Conservation (phyloP, 1,140 invertebrate species). For the Aricia agestis region DNA sequence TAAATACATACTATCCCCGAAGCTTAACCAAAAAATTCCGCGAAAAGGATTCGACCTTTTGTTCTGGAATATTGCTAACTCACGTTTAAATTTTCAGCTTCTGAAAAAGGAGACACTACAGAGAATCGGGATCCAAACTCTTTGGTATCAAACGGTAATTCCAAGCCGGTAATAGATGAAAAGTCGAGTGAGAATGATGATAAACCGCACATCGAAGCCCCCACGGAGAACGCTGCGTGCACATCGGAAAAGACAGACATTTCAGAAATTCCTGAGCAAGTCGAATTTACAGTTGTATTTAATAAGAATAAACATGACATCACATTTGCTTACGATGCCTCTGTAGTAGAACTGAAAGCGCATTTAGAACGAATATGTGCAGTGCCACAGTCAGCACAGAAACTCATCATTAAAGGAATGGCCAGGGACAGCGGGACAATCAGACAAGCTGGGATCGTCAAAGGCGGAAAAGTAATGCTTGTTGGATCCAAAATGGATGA, state of each 20-base stretch:
- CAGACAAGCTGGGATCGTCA: conserved; percentile 85
- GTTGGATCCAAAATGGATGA: conserved; percentile 95
- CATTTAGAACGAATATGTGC: conserved; percentile 85
- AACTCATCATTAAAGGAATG: conserved; percentile 94
- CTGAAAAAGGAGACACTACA: conserved; percentile 69
- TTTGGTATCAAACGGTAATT: conserved; percentile 54
- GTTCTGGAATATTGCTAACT: conserved; percentile 71
- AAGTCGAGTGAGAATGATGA: conserved; percentile 50
- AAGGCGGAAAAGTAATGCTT: conserved; percentile 94
- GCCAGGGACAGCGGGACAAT: conserved; percentile 91
- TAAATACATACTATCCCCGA: conserved; percentile 33
- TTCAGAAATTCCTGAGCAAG: conserved; percentile 70
- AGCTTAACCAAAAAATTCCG: conserved; percentile 30
- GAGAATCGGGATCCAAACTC: conserved; percentile 72
- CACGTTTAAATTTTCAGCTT: conserved; percentile 57
- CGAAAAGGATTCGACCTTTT: conserved; percentile 54
- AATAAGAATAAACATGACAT: conserved; percentile 92
- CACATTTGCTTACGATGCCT: conserved; percentile 84
- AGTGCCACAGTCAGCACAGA: conserved; percentile 91
- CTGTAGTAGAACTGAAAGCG: conserved; percentile 82
- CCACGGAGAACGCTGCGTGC: conserved; percentile 50
- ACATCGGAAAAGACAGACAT: conserved; percentile 55
- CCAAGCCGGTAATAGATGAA: conserved; percentile 48
- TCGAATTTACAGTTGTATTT: conserved; percentile 90
- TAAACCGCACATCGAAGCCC: conserved; percentile 51